Evolutionary conservation across 2,888 invertebrate species (phyloP).

Genomic region (Proisotoma minuta): DNA sequence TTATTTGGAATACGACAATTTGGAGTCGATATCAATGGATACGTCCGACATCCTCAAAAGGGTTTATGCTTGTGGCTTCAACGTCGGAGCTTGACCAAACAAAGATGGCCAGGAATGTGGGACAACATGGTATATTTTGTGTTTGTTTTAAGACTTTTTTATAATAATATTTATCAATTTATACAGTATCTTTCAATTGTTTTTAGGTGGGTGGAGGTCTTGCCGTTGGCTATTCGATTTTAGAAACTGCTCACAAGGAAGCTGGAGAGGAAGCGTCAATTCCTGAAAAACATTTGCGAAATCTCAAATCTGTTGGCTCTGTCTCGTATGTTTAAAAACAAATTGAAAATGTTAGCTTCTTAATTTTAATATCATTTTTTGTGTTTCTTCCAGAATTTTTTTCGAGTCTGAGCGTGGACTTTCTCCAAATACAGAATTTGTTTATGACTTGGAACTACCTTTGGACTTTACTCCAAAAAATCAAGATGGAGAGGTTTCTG

Average conservation of each 20-base stretch:
- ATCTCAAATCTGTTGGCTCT: constrained; percentile 70
- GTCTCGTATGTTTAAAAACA: constrained; percentile 62
- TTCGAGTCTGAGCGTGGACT: constrained; percentile 89
- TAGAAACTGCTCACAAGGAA: constrained; percentile 88
- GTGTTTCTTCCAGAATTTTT: constrained; percentile 64
- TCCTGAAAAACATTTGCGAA: constrained; percentile 69
- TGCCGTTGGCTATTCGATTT: constrained; percentile 75
- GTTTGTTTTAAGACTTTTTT: neutral
- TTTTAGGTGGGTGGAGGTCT: constrained; percentile 75
- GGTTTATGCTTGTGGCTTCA: constrained; percentile 90
- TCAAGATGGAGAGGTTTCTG: constrained; percentile 89
- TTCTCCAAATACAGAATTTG: constrained; percentile 90
- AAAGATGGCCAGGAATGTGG: constrained; percentile 93
- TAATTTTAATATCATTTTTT: no score
- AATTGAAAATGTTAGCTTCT: neutral
- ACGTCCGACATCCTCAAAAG: constrained; percentile 74
- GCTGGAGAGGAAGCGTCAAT: constrained; percentile 92
- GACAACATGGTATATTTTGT: constrained; percentile 72
- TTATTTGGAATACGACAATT: constrained; percentile 90
- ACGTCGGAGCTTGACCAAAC: constrained; percentile 81
- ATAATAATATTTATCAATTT: neutral
- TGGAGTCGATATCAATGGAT: constrained; percentile 92
- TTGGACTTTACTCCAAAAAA: constrained; percentile 84
- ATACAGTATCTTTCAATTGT: constrained; percentile 6
- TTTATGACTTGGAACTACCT: constrained; percentile 87